Evolutionary conservation across 1,140 invertebrate species (phyloP), one percentile per base, ranked within the genome.

Genomic region (Ladona fulva): DNA sequence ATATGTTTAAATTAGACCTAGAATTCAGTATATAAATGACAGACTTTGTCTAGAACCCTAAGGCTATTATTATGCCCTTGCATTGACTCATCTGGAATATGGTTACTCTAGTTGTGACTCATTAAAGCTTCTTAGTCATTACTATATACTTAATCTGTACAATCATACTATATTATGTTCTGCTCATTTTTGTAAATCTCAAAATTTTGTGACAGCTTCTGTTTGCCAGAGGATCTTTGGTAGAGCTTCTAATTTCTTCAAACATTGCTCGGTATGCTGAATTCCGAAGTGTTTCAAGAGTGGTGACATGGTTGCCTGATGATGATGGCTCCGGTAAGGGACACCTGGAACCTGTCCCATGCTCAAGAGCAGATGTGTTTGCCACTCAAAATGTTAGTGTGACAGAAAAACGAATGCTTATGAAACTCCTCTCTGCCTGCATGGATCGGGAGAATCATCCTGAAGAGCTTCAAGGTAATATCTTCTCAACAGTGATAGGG

Each of bases 181-280:
- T 37, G 8, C 29, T 37, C 29, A 37, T 5, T 37, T 22, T n/a
- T n/a, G n/a, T n/a, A 22, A 5, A 24, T 66, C 52, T 77, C 11
- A 24, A 74, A 29, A 42, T 59, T 78, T 85, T 84, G 29, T 37
- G 29, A 24, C 82, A 94, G 92, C 83, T 97, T 42, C 87, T 96
- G 74, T 94, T 91, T 86, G 90, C 93, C 0, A 88, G 91, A 80
- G 97, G 97, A 8, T 89, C 93, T 79, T 88, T 99, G 78, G 96
- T 99, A 0, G 92, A 98, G 81, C 86, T 99, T 1, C 86, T 99
- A 42, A 97, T 98, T 78, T 93, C 94, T 10, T 99, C 97, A 14
- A 97, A 98, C 86, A 96, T 99, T 79, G 95, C 96, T 75, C 91
- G 96, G 80, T 99, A 99, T 86, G 92, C 95, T 42, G 97, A 99